These are phyloP conservation scores for Siniperca chuatsi DNA, from an alignment of 2,113 vertebrate genomes.

Conservation along the genomic window DNA sequence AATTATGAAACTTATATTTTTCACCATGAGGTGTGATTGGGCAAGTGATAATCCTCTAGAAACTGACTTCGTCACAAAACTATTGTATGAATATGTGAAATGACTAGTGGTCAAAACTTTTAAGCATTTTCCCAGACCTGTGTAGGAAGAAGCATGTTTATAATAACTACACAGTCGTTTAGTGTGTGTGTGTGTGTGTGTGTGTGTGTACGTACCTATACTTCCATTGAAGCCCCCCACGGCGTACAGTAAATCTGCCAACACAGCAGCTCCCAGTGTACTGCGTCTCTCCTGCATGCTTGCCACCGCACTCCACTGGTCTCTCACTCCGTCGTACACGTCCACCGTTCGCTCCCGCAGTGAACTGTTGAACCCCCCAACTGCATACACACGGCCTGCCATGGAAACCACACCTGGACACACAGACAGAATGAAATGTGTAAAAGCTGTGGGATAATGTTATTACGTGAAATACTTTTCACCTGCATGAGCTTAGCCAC, in stretches of 20 bases:
- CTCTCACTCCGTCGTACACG: constrained; percentile 90
- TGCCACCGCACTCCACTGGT: constrained; percentile 93
- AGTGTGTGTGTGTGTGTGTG: background rate
- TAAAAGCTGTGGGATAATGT: background rate
- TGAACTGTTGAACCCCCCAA: constrained; percentile 95
- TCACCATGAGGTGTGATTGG: background rate
- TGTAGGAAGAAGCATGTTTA: background rate
- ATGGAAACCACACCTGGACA: constrained; percentile 92
- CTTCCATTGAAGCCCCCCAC: constrained; percentile 97
- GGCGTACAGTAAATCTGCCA: constrained; percentile 93
- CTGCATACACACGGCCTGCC: constrained; percentile 91
- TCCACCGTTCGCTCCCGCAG: constrained; percentile 94
- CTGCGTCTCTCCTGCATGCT: constrained; percentile 98
- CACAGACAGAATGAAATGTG: background rate
- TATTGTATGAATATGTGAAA: background rate
- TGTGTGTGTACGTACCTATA: constrained; percentile 85
- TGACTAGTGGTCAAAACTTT: background rate
- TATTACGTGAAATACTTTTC: background rate
- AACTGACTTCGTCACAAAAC: background rate
- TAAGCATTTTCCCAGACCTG: background rate
- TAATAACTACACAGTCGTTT: background rate
- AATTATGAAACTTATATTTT: background rate
- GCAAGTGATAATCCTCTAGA: background rate
- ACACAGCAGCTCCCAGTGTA: constrained; percentile 92
- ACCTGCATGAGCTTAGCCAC: too few species aligned